Base-by-base conservation (phyloP, 2,888 invertebrate genomes). In the Sycophila texana region DNA sequence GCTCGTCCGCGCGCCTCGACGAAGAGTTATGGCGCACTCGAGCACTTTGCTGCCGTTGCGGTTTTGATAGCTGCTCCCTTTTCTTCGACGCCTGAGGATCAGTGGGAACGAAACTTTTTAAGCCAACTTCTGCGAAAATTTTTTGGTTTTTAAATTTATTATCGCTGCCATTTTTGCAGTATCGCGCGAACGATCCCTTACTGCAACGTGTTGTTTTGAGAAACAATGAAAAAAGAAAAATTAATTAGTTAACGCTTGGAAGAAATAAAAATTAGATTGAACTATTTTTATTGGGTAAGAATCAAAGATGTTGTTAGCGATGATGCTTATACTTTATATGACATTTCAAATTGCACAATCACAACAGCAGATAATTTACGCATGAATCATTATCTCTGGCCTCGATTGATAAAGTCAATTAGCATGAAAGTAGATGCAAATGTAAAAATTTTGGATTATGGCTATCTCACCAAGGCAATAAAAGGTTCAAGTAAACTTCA, bases 21-120 rank as follows among this genome's bases (percentile, higher is more conserved):
- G 65, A 72, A 77, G 77, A 77, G 72, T 77, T 77, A 77, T 72
- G 75, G 61, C 51, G 61, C 60, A 65, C 77, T 47, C 51, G 58
- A 60, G 71, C 57, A 51, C 63, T 76, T 49, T 55, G 75, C 53
- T 76, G 47, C 70, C 39, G 30, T 4, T 13, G 51, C 58, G 20
- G 20, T 26, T 18, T 39, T 14, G 39, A 16, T 22, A n/a, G 14
- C 65, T 57, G 13, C 14, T 22, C 4, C 53, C 30, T 39, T 66
- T 73, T 63, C 47, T 39, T 13, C 12, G 63, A 63, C 39, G 39
- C 39, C 39, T 14, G 22, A n/a, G 49, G 20, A 60, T 53, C 51
- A 68, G 67, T 60, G 68, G 39, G 75, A 75, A 68, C 66, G 39
- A 58, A 74, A 74, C 66, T 55, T 74, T 65, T 47, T 74, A 30